Percentiles rank a stretch among this genome's conserved stretches.
phyloP scores from a whole-genome alignment of 2,113 vertebrate genomes.

The Grammomys dolichurus region DNA sequence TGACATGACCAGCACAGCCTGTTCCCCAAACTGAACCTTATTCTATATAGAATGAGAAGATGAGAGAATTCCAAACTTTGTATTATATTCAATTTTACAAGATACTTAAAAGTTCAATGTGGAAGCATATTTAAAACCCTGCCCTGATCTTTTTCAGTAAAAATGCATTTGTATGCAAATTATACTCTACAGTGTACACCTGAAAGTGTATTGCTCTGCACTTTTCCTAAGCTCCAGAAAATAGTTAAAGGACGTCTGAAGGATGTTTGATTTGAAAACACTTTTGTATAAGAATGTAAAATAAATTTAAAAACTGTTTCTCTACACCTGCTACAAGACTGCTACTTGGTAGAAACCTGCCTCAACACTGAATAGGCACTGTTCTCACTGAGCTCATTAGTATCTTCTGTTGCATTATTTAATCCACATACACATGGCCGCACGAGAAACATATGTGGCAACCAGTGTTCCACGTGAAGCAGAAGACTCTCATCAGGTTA shows the following conservation, averaged over 20 bases:
- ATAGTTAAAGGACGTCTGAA: conserved; percentile 81
- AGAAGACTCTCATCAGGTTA: conserved; percentile 10
- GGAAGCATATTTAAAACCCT: conserved; percentile 80
- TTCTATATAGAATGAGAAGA: neutral
- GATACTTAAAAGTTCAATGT: conserved; percentile 69
- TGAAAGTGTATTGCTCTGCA: conserved; percentile 81
- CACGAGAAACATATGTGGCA: neutral
- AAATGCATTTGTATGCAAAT: conserved; percentile 85
- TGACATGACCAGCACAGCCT: neutral
- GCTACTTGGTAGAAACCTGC: conserved; percentile 45
- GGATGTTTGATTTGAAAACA: conserved; percentile 81
- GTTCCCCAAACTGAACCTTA: conserved; percentile 13
- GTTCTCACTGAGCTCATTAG: conserved; percentile 70
- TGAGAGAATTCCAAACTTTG: conserved; percentile 67
- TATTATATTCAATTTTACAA: conserved; percentile 71
- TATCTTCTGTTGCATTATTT: neutral
- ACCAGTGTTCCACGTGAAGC: neutral
- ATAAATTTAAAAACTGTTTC: conserved; percentile 77
- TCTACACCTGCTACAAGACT: conserved; percentile 49
- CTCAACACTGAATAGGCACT: conserved; percentile 47
- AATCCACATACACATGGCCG: neutral
- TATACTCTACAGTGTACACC: conserved; percentile 77
- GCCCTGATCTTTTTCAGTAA: conserved; percentile 80
- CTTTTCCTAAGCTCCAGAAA: conserved; percentile 78
- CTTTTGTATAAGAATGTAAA: conserved; percentile 80